These are phyloP conservation scores for Capromys pilorides DNA, from an alignment of 2,797 vertebrate genomes.

Conservation along the genomic window DNA sequence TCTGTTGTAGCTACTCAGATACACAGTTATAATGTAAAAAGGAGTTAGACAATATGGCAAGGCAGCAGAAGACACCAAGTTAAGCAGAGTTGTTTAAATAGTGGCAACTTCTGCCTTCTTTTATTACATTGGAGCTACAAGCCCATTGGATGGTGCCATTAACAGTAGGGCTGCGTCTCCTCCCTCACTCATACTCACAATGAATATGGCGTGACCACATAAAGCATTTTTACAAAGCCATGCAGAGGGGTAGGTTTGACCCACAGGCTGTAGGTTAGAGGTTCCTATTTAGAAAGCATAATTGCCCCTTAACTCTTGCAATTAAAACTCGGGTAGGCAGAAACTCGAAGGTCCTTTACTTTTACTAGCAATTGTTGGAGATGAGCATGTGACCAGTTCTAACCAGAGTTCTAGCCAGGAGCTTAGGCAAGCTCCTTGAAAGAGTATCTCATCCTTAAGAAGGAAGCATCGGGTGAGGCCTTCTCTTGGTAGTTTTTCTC, in stretches of 20 bases:
- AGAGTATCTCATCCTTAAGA: not conserved
- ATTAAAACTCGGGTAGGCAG: not conserved
- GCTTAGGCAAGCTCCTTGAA: not conserved
- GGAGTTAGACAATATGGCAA: not conserved
- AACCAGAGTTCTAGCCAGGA: not conserved
- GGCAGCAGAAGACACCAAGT: no score
- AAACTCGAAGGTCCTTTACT: not conserved
- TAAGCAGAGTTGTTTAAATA: no score
- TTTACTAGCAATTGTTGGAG: not conserved
- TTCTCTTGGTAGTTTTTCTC: not conserved
- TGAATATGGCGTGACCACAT: not conserved
- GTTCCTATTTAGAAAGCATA: not conserved
- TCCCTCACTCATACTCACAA: not conserved
- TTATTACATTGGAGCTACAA: no score
- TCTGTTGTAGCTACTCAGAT: not conserved
- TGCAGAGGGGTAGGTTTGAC: not conserved
- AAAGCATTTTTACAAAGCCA: conserved; percentile 44
- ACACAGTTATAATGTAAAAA: not conserved
- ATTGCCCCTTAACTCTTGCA: not conserved
- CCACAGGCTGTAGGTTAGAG: not conserved
- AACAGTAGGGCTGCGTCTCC: no score
- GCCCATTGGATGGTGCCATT: no score
- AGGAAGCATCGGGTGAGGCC: not conserved
- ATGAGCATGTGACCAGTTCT: not conserved
- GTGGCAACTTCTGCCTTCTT: no score